phyloP scores from a whole-genome alignment of 2,797 vertebrate genomes.

The Pseudotriccus pelzelni region DNA sequence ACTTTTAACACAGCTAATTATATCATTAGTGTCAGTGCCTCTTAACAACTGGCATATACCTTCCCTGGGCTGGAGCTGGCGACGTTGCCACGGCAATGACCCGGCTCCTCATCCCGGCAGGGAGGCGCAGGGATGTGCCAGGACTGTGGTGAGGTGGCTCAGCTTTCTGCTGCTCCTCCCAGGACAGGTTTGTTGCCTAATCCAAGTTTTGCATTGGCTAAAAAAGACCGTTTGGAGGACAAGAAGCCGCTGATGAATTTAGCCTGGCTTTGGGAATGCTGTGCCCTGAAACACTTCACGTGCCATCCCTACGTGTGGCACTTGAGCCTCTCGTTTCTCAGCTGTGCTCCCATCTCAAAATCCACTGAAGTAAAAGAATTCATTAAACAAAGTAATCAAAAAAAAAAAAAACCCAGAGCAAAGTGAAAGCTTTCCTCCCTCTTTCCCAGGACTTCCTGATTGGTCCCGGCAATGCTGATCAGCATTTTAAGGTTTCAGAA shows the following conservation, averaged over 20 bases:
- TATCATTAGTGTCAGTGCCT: conserved; percentile 53
- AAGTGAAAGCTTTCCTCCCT: neutral
- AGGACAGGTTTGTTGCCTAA: neutral
- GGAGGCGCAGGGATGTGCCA: neutral
- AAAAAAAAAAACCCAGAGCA: neutral
- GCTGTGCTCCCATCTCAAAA: neutral
- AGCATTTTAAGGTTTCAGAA: neutral
- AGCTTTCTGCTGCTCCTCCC: neutral
- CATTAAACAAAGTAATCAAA: neutral
- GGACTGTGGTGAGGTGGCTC: neutral
- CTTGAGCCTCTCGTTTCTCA: neutral
- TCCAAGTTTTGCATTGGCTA: neutral
- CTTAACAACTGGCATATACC: neutral
- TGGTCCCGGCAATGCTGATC: rapidly evolving
- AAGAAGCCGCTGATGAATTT: neutral
- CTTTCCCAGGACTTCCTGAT: neutral
- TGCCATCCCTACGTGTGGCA: rapidly evolving
- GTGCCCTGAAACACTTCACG: neutral
- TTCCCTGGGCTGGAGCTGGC: neutral
- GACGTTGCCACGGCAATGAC: conserved; percentile 12
- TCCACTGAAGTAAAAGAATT: neutral
- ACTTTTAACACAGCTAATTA: conserved; percentile 67
- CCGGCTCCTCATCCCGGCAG: rapidly evolving
- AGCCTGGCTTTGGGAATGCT: rapidly evolving
- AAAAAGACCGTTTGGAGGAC: neutral